Conservation (phyloP, 2,888 invertebrate species). For the Toxonevra muliebris region DNA sequence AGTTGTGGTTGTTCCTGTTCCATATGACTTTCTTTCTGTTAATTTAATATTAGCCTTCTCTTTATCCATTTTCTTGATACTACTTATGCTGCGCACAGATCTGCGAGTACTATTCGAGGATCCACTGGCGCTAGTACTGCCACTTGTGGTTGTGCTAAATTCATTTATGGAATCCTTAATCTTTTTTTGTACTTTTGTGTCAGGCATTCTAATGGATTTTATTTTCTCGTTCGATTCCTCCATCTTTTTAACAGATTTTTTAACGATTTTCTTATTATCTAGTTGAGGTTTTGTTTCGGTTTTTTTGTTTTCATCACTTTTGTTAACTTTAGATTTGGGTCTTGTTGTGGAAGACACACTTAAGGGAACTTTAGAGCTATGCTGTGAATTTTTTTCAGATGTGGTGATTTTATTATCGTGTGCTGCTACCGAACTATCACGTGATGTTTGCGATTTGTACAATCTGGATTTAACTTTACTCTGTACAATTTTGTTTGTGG, state of each 20-base stretch:
- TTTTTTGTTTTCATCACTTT: slow-evolving; percentile 41
- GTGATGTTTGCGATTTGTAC: slow-evolving; percentile 29
- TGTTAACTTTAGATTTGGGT: slow-evolving; percentile 35
- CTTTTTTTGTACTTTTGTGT: slow-evolving; percentile 53
- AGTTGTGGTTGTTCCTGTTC: slow-evolving; percentile 13
- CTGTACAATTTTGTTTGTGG: slow-evolving; percentile 22
- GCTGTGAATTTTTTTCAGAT: slow-evolving; percentile 6
- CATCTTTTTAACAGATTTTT: slow-evolving; percentile 33
- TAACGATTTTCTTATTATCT: slow-evolving; percentile 49
- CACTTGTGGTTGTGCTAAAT: slow-evolving; percentile 49
- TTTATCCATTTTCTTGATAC: slow-evolving; percentile 50
- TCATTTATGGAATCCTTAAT: slow-evolving; percentile 54
- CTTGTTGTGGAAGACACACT: slow-evolving; percentile 47
- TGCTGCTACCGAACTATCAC: slow-evolving; percentile 4
- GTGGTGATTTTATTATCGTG: slow-evolving; percentile 5
- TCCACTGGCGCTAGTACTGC: slow-evolving; percentile 54
- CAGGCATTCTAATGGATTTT: slow-evolving; percentile 30
- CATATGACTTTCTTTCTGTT: slow-evolving; percentile 44
- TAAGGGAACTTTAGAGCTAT: slow-evolving; percentile 48
- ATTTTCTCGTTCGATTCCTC: slow-evolving; percentile 19
- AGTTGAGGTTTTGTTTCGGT: slow-evolving; percentile 47
- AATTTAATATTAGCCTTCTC: slow-evolving; percentile 52
- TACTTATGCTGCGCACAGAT: slow-evolving; percentile 44
- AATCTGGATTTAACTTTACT: slow-evolving; percentile 15
- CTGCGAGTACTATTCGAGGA: slow-evolving; percentile 54